Evolutionary conservation across 1,140 invertebrate species (phyloP), one percentile per base, ranked within the genome.

Genomic region (Listronotus bonariensis): DNA sequence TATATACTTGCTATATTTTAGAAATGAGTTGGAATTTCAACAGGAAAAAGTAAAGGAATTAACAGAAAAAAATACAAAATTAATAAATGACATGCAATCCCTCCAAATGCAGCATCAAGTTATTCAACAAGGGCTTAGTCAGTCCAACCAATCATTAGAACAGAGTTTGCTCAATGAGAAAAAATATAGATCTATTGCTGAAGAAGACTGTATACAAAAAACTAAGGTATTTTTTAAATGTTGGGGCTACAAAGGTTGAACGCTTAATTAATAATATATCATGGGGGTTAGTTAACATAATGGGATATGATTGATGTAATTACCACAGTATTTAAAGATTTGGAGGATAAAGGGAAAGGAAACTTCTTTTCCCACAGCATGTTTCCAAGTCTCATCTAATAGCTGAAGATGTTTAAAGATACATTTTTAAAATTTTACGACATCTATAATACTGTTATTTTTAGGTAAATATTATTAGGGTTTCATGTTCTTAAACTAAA

Each of bases 11-110:
- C n/a, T 36, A 36, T 17, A 4, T 55, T 69, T 52, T 17, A 82
- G 80, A 40, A 80, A 86, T 74, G 89, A 91, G 77, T 75, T 85
- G 26, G 87, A 87, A 67, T 78, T 81, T 58, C 76, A 88, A 14
- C 82, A 83, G 66, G 83, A 87, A 64, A 88, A 89, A 77, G 79
- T 87, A 70, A 80, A 83, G 38, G 80, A 85, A 65, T 70, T 82
- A 65, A 80, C 79, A 43, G 80, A 84, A 63, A 82, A 84, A 54
- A 70, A 87, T 9, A 81, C 83, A 59, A 77, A 81, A 40, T 72
- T 84, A 17, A 77, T 82, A 3, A 77, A 83, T 61, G 87, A 89
- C 76, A 68, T 88, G 17, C 76, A 80, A 12, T 69, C 55, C 10
- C 58, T 75, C 5, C 75, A 76, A 58, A 73, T 73, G 58, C 72